Evolutionary conservation across 2,888 invertebrate genomes (phyloP).

Genomic region (Coronaproctus castanopsis): DNA sequence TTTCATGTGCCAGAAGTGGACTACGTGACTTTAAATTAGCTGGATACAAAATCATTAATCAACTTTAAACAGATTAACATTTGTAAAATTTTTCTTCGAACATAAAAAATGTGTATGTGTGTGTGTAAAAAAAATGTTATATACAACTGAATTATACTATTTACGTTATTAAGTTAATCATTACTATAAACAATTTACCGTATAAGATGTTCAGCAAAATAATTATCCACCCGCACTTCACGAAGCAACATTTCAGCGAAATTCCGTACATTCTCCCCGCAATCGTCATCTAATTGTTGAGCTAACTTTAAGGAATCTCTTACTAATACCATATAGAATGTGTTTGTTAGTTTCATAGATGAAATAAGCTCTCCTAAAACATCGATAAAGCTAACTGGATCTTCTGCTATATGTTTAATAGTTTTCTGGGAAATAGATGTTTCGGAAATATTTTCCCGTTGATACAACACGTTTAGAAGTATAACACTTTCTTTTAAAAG

Average conservation of each 20-base stretch:
- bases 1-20: too few relatives aligned
- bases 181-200: slow-evolving; percentile 9
- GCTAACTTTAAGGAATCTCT: slow-evolving; percentile 11
- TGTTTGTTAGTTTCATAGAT: slow-evolving; percentile 8
- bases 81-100: too few relatives aligned
- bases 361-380: slow-evolving; percentile 10
- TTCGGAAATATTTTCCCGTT: slow-evolving; percentile 7
- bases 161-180: too few relatives aligned
- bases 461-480: slow-evolving; percentile 14
- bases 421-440: slow-evolving; percentile 7
- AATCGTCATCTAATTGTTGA: slow-evolving; percentile 3
- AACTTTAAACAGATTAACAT: too few relatives aligned
- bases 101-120: too few relatives aligned
- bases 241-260: slow-evolving; percentile 1
- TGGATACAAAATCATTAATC: too few relatives aligned
- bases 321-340: slow-evolving; percentile 14
- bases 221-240: slow-evolving; percentile 10
- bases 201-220: slow-evolving; percentile 12
- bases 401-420: slow-evolving; percentile 11
- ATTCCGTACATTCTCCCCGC: slow-evolving; percentile 5
- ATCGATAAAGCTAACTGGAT: slow-evolving; percentile 11
- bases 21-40: too few relatives aligned
- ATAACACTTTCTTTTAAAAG: slow-evolving; percentile 8
- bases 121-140: too few relatives aligned
- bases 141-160: too few relatives aligned